These are phyloP conservation scores for Arrhamphus sclerolepis DNA, from an alignment of 2,797 vertebrate genomes.

Conservation along the genomic window DNA sequence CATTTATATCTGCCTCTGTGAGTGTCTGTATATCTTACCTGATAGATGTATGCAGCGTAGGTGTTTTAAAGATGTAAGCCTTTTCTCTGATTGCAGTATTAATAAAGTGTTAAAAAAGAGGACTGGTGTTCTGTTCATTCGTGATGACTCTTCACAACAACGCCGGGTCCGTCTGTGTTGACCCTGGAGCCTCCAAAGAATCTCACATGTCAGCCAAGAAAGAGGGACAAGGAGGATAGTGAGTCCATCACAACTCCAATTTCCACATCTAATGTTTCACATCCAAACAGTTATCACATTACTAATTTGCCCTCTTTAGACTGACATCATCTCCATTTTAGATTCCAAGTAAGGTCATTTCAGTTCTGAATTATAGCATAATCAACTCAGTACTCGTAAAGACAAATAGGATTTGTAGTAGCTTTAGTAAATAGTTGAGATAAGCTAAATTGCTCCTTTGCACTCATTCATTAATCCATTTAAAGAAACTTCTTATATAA, in stretches of 20 bases:
- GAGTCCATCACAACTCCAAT: conserved; percentile 71
- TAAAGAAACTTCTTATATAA: neutral
- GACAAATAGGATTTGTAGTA: neutral
- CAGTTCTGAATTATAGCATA: conserved; percentile 22
- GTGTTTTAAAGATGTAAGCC: conserved; percentile 41
- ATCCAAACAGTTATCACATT: conserved; percentile 68
- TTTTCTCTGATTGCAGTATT: conserved; percentile 39
- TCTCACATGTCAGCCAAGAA: conserved; percentile 71
- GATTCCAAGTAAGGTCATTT: conserved; percentile 41
- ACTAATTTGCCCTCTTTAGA: conserved; percentile 58
- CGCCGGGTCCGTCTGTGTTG: conserved; percentile 40
- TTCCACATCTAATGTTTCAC: conserved; percentile 70
- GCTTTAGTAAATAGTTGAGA: neutral
- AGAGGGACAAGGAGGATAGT: conserved; percentile 61
- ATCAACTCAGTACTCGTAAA: neutral
- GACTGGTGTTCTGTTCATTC: conserved; percentile 49
- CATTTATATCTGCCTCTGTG: conserved; percentile 56
- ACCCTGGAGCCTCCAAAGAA: conserved; percentile 68
- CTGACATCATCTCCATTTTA: conserved; percentile 71
- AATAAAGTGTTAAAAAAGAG: conserved; percentile 71
- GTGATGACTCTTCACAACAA: conserved; percentile 55
- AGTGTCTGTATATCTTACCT: conserved; percentile 49
- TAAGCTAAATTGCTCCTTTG: too few relatives aligned
- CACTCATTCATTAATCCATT: neutral
- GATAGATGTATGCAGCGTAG: conserved; percentile 43